A percentile compares a stretch with the other conserved stretches of the same genome.
Conservation (phyloP, 2,113 vertebrate genomes). For the Tursiops truncatus region DNA sequence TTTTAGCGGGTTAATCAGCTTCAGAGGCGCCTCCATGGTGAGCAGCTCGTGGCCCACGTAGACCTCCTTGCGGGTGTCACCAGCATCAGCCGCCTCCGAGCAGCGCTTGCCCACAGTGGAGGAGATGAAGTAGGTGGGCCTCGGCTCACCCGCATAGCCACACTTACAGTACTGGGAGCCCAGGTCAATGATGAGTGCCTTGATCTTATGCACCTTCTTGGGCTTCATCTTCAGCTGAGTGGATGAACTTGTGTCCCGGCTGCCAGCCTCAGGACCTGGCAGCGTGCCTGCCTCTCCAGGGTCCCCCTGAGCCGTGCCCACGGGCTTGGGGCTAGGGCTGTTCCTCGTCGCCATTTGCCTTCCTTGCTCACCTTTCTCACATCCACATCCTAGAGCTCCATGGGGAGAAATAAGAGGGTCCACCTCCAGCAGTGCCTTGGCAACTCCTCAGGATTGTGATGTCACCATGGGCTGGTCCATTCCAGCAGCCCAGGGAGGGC, state of each 20-base stretch:
- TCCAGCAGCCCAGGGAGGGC: not conserved
- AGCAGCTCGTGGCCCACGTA: slow-evolving; percentile 75
- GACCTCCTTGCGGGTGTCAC: slow-evolving; percentile 64
- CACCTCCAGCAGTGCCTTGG: not conserved
- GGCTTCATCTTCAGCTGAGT: slow-evolving; percentile 54
- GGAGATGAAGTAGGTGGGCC: slow-evolving; percentile 79
- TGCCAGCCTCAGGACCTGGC: not conserved
- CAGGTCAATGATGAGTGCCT: slow-evolving; percentile 76
- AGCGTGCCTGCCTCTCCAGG: slow-evolving; percentile 43
- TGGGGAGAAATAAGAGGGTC: slow-evolving; percentile 13
- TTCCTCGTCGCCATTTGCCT: slow-evolving; percentile 58
- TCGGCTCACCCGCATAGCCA: slow-evolving; percentile 60
- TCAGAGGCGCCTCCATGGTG: slow-evolving; percentile 12
- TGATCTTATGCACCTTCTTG: slow-evolving; percentile 63
- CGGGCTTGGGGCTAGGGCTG: slow-evolving; percentile 44
- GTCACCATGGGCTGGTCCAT: slow-evolving; percentile 48
- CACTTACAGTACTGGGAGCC: slow-evolving; percentile 80
- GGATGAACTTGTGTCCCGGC: not conserved
- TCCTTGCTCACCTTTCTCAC: slow-evolving; percentile 36
- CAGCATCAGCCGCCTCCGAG: not conserved
- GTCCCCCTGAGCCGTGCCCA: slow-evolving; percentile 65
- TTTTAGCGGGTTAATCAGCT: slow-evolving; percentile 70
- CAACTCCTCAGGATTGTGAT: slow-evolving; percentile 53
- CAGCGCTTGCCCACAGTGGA: slow-evolving; percentile 65
- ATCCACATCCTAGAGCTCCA: slow-evolving; percentile 40